Percentiles rank a stretch among this genome's conserved stretches.
Conservation (phyloP, 2,888 invertebrate genomes). For the Cancer borealis region DNA sequence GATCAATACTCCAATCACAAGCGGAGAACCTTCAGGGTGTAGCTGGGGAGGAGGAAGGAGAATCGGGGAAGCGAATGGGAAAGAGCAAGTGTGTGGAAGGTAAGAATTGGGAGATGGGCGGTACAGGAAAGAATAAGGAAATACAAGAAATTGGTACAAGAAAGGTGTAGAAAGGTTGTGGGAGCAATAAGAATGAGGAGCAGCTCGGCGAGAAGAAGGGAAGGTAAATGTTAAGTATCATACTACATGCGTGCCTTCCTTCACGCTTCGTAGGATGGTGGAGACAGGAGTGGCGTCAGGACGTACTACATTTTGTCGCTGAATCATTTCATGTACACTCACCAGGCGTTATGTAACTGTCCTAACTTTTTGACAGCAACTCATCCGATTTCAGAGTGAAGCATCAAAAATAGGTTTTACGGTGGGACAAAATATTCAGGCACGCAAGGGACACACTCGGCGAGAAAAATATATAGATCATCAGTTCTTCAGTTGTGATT, state of each 20-base stretch:
- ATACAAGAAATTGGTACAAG: neutral
- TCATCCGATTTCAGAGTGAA: neutral
- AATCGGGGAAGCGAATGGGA: neutral
- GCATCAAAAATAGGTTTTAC: neutral
- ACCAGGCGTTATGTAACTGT: neutral
- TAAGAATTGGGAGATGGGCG: neutral
- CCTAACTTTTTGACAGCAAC: neutral
- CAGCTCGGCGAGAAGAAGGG: neutral
- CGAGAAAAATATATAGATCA: too few relatives aligned
- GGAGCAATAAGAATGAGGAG: neutral
- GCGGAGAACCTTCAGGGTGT: neutral
- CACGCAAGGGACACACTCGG: neutral
- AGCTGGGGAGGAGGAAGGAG: neutral
- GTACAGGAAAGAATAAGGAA: neutral
- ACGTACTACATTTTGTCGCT: neutral
- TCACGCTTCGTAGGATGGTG: neutral
- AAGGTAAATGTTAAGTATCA: neutral
- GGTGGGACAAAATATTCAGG: neutral
- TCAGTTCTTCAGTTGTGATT: too few relatives aligned
- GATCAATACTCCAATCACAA: constrained; percentile 52
- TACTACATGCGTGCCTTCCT: neutral
- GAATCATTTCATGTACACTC: neutral
- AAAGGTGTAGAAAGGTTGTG: neutral
- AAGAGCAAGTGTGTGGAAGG: neutral
- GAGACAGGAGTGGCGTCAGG: neutral